phyloP scores from a whole-genome alignment of 2,113 vertebrate genomes.

The Dipodomys ordii region DNA sequence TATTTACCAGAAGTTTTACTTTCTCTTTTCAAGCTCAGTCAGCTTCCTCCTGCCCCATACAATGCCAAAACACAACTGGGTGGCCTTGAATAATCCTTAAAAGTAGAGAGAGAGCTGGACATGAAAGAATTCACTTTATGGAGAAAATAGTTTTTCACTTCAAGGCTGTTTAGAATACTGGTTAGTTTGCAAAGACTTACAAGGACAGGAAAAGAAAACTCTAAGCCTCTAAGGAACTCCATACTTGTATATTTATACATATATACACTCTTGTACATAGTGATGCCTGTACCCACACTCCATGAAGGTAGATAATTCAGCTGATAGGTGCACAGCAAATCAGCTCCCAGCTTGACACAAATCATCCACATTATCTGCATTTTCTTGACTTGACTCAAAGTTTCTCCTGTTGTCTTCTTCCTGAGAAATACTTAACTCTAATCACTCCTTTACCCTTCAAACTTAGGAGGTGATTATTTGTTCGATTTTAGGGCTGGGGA shows the following conservation, averaged over 20 bases:
- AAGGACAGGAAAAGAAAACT: neutral
- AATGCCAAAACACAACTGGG: neutral
- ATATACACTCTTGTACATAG: neutral
- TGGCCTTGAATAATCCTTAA: neutral
- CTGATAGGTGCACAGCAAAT: neutral
- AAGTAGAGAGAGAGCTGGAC: neutral
- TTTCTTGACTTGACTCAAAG: neutral
- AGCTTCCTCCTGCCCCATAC: constrained; percentile 54
- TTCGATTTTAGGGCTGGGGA: no score
- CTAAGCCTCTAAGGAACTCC: neutral
- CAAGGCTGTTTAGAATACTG: neutral
- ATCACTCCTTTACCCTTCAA: neutral
- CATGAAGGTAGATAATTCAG: neutral
- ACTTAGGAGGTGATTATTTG: no score
- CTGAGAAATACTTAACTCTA: neutral
- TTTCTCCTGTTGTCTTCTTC: neutral
- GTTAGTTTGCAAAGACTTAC: constrained; percentile 17
- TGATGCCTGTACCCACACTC: neutral
- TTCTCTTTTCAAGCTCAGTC: constrained; percentile 77
- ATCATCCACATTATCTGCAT: neutral
- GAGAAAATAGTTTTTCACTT: neutral
- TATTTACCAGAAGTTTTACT: constrained; percentile 78
- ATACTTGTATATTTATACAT: neutral
- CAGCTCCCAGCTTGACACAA: neutral
- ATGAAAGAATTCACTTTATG: neutral